Evolutionary conservation across 2,113 vertebrate genomes (phyloP).

Genomic region (Casuarius casuarius): DNA sequence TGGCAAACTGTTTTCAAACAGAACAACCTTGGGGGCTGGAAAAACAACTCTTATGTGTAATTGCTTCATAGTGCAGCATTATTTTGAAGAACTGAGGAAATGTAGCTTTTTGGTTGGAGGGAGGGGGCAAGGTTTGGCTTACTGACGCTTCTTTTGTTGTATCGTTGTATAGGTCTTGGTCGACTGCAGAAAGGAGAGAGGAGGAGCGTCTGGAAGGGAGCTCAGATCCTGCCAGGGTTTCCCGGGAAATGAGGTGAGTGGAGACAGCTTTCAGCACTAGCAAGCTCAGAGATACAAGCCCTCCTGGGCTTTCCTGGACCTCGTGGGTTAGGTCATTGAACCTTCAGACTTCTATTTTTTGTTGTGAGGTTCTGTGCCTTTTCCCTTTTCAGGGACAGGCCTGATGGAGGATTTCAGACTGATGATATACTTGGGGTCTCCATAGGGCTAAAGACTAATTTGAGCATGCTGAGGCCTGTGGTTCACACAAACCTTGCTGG

Average conservation of each 20-base stretch:
- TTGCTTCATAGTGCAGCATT: not conserved
- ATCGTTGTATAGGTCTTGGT: not conserved
- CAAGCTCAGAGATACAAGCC: not conserved
- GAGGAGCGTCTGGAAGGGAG: not conserved
- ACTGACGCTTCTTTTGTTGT: conserved; percentile 36
- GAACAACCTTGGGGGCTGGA: not conserved
- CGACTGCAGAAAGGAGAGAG: not conserved
- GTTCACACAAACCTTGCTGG: not conserved
- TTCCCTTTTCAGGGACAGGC: not conserved
- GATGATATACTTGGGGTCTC: not conserved
- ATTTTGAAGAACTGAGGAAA: not conserved
- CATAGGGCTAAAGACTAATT: not conserved
- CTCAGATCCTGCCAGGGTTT: not conserved
- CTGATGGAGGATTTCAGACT: not conserved
- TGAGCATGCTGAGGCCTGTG: not conserved
- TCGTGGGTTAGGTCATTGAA: not conserved
- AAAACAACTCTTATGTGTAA: not conserved
- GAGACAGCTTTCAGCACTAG: not conserved
- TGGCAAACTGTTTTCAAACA: not conserved
- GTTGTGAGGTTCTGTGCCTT: not conserved
- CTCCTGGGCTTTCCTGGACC: not conserved
- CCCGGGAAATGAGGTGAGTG: conserved; percentile 44
- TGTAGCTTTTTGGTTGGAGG: not conserved
- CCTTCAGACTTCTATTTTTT: not conserved
- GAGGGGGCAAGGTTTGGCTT: not conserved